Base-by-base conservation (phyloP, 2,113 vertebrate species). In the Dicerorhinus sumatrensis region DNA sequence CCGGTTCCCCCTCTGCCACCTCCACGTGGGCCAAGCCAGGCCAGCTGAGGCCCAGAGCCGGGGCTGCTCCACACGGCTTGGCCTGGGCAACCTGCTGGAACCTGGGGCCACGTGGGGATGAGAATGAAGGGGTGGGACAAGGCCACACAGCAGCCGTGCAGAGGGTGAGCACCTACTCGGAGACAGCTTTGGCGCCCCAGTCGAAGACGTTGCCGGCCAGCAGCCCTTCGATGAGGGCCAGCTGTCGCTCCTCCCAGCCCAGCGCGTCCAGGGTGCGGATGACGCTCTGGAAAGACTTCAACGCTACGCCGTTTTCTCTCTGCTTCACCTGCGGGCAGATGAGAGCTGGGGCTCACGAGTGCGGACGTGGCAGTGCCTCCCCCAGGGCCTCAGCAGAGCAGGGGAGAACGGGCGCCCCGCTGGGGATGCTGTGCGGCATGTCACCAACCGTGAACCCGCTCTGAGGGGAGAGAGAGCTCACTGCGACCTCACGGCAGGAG, bases 101-200 rank as follows among this genome's bases (percentile, higher is more conserved):
- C 73, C 36, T 6, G 18, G 36, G 42, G 69, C 54, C 36, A 42
- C 27, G 1, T 29, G 16, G 9, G 72, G 39, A 6, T 21, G 51
- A 29, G 39, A 21, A 4, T 23, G 46, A 14, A 0, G 69, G 46
- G 69, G 23, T 5, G 2, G 4, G n/a, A 56, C 16, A 36, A 8
- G 6, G 46, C 17, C 17, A 54, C 13, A 54, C 17, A 9, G 63
- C 0, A 69, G 91, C 85, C 77, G 95, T 20, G 73, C 77, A 97
- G 98, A 87, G 25, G 39, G 96, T 27, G 12, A 85, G 97, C 88
- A 99, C 99, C 98, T 99, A 99, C 99, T 99, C 99, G 12, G 99
- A 99, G 97, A 99, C 99, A 0, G 99, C 99, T 98, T 99, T 99
- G 97, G 99, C 99, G 77, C 99, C 99, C 99, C 99, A 99, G 99